Conservation (phyloP, 2,113 vertebrate genomes). For the Channa maculata region DNA sequence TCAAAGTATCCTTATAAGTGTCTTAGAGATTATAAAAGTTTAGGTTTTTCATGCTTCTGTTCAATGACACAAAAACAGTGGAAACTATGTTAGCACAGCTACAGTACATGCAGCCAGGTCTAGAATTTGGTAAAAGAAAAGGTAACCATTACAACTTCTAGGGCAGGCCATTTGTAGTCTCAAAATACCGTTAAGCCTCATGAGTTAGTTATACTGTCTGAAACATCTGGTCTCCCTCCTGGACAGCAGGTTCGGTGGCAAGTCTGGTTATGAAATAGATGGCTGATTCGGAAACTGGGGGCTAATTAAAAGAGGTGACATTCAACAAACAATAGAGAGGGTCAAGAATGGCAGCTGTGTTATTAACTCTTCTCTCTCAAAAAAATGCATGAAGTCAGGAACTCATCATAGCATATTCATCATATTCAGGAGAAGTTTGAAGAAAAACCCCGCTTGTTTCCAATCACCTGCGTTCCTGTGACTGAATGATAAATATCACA, state of each 20-base stretch:
- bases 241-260: conserved; percentile 36
- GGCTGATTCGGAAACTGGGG: conserved; percentile 38
- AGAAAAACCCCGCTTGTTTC: too few species aligned
- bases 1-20: too few species aligned
- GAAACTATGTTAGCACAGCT: neutral
- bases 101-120: neutral
- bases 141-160: conserved; percentile 1
- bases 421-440: too few species aligned
- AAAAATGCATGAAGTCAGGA: conserved; percentile 31
- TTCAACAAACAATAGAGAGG: conserved; percentile 37
- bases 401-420: neutral
- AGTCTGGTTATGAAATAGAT: conserved; percentile 42
- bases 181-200: conserved; percentile 24
- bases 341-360: conserved; percentile 23
- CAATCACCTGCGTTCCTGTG: neutral
- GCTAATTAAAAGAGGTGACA: conserved; percentile 64
- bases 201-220: conserved; percentile 38
- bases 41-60: neutral
- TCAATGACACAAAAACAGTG: neutral
- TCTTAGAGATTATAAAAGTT: too few species aligned
- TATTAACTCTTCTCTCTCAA: conserved; percentile 28
- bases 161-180: conserved; percentile 4
- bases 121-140: neutral
- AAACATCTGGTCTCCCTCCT: conserved; percentile 56
- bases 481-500: conserved; percentile 7